These are phyloP conservation scores for Philopotamus ludificatus DNA, from an alignment of 1,140 invertebrate genomes.

Conservation along the genomic window DNA sequence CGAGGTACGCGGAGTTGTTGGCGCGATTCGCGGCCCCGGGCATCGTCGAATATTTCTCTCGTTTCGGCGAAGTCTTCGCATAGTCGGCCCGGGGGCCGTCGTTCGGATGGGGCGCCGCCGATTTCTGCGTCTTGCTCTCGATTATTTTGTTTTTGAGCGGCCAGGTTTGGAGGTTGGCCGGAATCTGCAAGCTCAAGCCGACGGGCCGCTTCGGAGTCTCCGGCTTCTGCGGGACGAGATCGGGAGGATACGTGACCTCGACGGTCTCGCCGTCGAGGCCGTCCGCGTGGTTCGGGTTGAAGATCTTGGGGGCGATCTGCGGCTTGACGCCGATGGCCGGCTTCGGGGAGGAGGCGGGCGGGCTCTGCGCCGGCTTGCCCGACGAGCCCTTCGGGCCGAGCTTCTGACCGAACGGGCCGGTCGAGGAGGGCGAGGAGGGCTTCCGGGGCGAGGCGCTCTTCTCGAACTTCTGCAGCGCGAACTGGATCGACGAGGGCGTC, in stretches of 20 bases:
- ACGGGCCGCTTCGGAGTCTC: slow-evolving; percentile 44
- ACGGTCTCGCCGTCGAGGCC: slow-evolving; percentile 55
- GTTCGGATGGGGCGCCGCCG: slow-evolving; percentile 17
- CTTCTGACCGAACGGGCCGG: slow-evolving; percentile 21
- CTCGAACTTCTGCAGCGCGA: slow-evolving; percentile 69
- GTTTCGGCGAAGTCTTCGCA: slow-evolving; percentile 25
- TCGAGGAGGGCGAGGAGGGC: slow-evolving; percentile 41
- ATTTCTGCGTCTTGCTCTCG: slow-evolving; percentile 41
- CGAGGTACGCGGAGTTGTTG: slow-evolving; percentile 50
- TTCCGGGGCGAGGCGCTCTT: slow-evolving; percentile 51
- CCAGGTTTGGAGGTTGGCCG: slow-evolving; percentile 68
- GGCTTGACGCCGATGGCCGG: slow-evolving; percentile 62
- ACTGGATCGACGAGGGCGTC: slow-evolving; percentile 67
- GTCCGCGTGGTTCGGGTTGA: slow-evolving; percentile 50
- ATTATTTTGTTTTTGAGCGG: slow-evolving; percentile 63
- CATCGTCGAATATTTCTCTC: slow-evolving; percentile 41
- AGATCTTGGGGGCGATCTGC: slow-evolving; percentile 56
- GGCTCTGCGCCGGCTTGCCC: slow-evolving; percentile 31
- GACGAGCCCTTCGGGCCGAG: slow-evolving; percentile 30
- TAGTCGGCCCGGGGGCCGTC: slow-evolving; percentile 23
- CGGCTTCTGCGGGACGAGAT: slow-evolving; percentile 46
- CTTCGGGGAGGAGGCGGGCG: slow-evolving; percentile 45
- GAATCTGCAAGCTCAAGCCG: slow-evolving; percentile 43
- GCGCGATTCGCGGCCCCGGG: slow-evolving; percentile 30
- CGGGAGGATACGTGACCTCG: slow-evolving; percentile 54